Evolutionary conservation across 2,888 invertebrate species (phyloP).

Genomic region (Mamestra brassicae): DNA sequence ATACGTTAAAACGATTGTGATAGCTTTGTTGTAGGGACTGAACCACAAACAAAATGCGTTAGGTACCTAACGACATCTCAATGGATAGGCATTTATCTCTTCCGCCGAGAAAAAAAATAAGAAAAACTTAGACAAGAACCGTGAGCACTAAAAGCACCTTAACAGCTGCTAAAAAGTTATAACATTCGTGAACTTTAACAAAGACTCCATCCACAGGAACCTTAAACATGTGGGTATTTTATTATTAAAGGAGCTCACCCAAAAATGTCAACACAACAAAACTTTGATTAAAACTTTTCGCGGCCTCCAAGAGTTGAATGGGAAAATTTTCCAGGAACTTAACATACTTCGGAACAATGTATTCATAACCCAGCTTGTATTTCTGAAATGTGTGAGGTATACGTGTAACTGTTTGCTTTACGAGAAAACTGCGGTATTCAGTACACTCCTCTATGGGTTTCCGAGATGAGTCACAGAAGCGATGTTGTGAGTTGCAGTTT

Average conservation of each 20-base stretch:
- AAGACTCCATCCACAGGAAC: slow-evolving; percentile 15
- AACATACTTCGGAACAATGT: slow-evolving; percentile 55
- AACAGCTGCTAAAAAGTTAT: slow-evolving; percentile 17
- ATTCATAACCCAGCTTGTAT: slow-evolving; percentile 55
- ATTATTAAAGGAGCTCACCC: slow-evolving; percentile 52
- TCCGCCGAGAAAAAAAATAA: no score
- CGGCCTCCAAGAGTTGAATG: slow-evolving; percentile 54
- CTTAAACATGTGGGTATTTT: slow-evolving; percentile 56
- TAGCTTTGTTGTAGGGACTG: no score
- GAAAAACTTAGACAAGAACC: not conserved
- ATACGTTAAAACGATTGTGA: no score
- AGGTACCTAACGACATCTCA: no score
- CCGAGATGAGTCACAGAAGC: not conserved
- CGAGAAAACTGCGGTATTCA: slow-evolving; percentile 38
- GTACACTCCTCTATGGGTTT: not conserved
- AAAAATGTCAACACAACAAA: slow-evolving; percentile 63
- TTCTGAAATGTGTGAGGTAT: slow-evolving; percentile 31
- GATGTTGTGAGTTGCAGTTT: not conserved
- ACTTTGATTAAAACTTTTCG: slow-evolving; percentile 65
- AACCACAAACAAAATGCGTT: no score
- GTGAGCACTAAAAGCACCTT: not conserved
- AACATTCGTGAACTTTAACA: slow-evolving; percentile 38
- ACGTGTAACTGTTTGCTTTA: slow-evolving; percentile 40
- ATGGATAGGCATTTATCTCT: not conserved
- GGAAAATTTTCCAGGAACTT: slow-evolving; percentile 57